These are phyloP conservation scores for Sinosuthora webbiana DNA, from an alignment of 2,113 vertebrate genomes.

Conservation along the genomic window DNA sequence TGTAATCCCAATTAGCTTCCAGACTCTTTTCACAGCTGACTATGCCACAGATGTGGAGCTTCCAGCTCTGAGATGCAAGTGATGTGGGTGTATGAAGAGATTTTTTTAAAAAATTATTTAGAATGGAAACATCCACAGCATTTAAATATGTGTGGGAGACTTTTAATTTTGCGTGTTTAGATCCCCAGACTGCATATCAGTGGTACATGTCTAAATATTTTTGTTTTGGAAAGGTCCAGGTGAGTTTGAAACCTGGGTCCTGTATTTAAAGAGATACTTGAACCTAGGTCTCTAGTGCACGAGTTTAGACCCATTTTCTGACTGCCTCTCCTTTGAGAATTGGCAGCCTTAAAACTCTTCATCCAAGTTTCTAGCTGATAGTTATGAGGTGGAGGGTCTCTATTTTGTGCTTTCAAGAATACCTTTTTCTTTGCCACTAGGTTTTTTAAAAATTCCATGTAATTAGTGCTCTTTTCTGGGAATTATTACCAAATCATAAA, in stretches of 20 bases:
- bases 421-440: neutral
- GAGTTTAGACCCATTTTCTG: neutral
- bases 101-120: too few species aligned
- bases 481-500: neutral
- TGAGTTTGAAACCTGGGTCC: neutral
- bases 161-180: neutral
- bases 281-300: accelerated
- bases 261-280: neutral
- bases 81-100: neutral
- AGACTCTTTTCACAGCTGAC: neutral
- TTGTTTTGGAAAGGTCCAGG: neutral
- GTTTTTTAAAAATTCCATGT: neutral
- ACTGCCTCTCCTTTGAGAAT: neutral
- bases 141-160: neutral
- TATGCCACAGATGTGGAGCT: neutral
- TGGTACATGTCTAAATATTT: neutral
- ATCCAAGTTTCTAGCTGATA: neutral
- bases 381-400: neutral
- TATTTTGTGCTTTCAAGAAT: neutral
- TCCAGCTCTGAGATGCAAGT: neutral
- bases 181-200: neutral
- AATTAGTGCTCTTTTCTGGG: neutral
- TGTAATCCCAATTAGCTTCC: neutral
- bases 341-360: neutral
- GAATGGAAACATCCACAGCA: neutral